Base-by-base conservation (phyloP, 2,797 vertebrate genomes). In the Darevskia nairensis region DNA sequence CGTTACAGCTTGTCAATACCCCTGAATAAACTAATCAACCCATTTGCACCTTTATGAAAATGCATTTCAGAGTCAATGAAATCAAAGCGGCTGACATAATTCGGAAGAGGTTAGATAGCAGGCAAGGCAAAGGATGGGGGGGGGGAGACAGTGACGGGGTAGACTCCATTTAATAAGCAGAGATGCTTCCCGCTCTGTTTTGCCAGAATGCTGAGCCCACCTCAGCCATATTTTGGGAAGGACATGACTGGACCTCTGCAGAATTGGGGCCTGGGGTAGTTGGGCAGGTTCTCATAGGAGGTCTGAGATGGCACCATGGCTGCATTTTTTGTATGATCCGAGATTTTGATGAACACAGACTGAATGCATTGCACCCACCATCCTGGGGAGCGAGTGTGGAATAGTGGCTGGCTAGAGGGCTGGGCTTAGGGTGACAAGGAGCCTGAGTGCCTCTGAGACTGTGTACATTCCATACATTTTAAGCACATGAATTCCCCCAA, bases 41-140 rank as follows among this genome's bases (percentile, higher is more conserved):
- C 88, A 90, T 92, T 91, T 93, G 93, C 89, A 89, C 94, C 86
- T 91, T 89, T 17, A 9, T 72, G 92, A 89, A 92, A 91, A 91
- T n/a, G 25, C 27, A 2, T 91, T 92, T 91, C 4, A 1, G 81
- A 91, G 90, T 84, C 93, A 80, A 0, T 55, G 87, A 44, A 83
- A 59, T 86, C 87, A 55, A 86, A 84, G 88, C 75, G 66, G 84
- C 81, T 84, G 25, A 91, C 71, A 88, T 44, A 86, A 50, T 86
- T 25, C 15, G 44, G 85, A 46, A 80, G 80, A 55, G 44, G 4
- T 6, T 0, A 6, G 55, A 10, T 39, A 77, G 29, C 64, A 68
- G 74, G 35, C 25, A 23, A 41, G 79, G 25, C 55, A 59, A 71
- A 23, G 68, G 32, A 44, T 29, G 10, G 76, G n/a, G 13, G 61